phyloP scores from a whole-genome alignment of 2,888 invertebrate species.

The Timema podura region DNA sequence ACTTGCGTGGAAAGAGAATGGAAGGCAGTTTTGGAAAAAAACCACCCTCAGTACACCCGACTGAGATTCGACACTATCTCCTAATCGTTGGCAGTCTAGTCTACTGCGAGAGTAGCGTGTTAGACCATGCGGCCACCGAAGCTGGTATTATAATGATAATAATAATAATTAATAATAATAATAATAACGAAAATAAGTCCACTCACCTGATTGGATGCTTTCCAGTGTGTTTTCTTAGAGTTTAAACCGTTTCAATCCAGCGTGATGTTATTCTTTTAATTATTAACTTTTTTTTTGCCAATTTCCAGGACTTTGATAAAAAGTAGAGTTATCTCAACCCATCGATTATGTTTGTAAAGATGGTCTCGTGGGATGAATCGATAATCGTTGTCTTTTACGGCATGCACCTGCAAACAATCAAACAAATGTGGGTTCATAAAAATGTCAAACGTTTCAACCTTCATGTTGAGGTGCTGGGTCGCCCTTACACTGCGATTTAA shows the following conservation, averaged over 20 bases:
- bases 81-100: too few species aligned
- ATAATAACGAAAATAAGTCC: not conserved
- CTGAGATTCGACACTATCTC: too few species aligned
- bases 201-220: slow-evolving; percentile 2
- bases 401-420: slow-evolving; percentile 1
- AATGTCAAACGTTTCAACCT: too few species aligned
- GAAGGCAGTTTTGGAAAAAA: too few species aligned
- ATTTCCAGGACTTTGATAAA: slow-evolving; percentile 6
- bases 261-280: not conserved
- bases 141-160: not conserved
- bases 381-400: slow-evolving; percentile 3
- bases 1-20: too few species aligned
- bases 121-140: too few species aligned
- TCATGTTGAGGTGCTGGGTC: too few species aligned
- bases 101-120: too few species aligned
- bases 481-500: too few species aligned
- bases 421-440: not conserved
- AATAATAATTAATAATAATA: not conserved
- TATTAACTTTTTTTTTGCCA: slow-evolving; percentile 1
- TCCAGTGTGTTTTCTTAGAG: slow-evolving; percentile 7
- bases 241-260: not conserved
- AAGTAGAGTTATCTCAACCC: slow-evolving; percentile 7
- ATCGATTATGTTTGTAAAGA: slow-evolving; percentile 14
- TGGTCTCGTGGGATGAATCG: not conserved
- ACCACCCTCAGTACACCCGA: too few species aligned